These are phyloP conservation scores for Nipponacmea schrenckii DNA, from an alignment of 2,888 invertebrate species.

Conservation along the genomic window DNA sequence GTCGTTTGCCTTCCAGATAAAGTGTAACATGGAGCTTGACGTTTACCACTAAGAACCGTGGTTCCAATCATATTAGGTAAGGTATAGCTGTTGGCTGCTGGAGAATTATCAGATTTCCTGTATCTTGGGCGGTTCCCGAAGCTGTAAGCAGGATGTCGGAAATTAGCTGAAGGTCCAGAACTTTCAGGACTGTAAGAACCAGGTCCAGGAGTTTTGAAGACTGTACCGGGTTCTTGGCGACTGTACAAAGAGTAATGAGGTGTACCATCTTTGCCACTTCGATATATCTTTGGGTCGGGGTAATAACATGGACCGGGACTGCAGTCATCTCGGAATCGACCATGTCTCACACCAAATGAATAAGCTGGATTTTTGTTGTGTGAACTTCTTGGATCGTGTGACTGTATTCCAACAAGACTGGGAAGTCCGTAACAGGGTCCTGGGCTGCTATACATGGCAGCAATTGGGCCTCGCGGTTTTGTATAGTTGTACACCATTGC, in stretches of 20 bases:
- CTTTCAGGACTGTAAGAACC: slow-evolving; percentile 64
- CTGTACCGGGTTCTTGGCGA: slow-evolving; percentile 45
- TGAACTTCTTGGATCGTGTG: not conserved
- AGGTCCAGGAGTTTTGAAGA: slow-evolving; percentile 64
- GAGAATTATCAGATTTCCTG: slow-evolving; percentile 60
- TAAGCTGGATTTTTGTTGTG: slow-evolving; percentile 44
- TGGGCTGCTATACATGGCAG: slow-evolving; percentile 64
- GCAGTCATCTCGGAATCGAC: slow-evolving; percentile 57
- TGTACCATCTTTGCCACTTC: slow-evolving; percentile 61
- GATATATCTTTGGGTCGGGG: slow-evolving; percentile 48
- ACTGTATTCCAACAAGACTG: not conserved
- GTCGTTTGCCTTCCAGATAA: slow-evolving; percentile 84
- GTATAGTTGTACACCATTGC: slow-evolving; percentile 39
- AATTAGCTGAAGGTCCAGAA: slow-evolving; percentile 55
- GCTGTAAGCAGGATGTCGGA: slow-evolving; percentile 57
- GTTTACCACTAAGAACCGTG: slow-evolving; percentile 63
- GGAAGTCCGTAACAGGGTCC: slow-evolving; percentile 63
- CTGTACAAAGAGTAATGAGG: slow-evolving; percentile 63
- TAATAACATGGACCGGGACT: slow-evolving; percentile 62
- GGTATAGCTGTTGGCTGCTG: slow-evolving; percentile 64
- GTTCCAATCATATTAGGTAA: slow-evolving; percentile 61
- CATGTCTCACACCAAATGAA: slow-evolving; percentile 58
- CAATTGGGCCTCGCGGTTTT: slow-evolving; percentile 61
- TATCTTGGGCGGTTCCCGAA: slow-evolving; percentile 61
- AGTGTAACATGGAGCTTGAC: slow-evolving; percentile 82